Evolutionary conservation across 2,888 invertebrate genomes (phyloP).

Genomic region (Urechis unicinctus): DNA sequence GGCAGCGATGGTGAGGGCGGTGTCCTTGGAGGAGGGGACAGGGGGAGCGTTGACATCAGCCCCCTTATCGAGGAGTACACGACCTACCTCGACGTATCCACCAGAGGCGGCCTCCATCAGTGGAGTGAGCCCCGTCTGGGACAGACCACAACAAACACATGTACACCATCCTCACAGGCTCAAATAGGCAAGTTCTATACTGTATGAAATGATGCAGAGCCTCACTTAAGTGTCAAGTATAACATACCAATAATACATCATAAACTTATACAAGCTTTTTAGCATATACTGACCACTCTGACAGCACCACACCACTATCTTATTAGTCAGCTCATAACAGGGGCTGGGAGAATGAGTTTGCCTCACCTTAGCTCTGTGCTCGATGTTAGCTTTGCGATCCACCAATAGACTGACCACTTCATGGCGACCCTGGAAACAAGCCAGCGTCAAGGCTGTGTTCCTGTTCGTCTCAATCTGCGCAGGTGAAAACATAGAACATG

Average conservation of each 20-base stretch:
- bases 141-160: constrained; percentile 11
- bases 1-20: constrained; percentile 98
- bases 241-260: too few species aligned
- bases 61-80: constrained; percentile 88
- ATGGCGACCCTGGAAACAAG: constrained; percentile 97
- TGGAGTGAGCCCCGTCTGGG: constrained; percentile 88
- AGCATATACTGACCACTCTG: too few species aligned
- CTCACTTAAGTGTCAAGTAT: too few species aligned
- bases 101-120: constrained; percentile 99
- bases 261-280: too few species aligned
- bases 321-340: too few species aligned
- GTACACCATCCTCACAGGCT: background rate
- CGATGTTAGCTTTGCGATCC: constrained; percentile 95
- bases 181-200: background rate
- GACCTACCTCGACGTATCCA: constrained; percentile 96
- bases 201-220: too few species aligned
- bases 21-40: constrained; percentile 94
- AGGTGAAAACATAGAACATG: background rate
- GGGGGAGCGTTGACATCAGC: constrained; percentile 99
- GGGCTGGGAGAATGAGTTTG: background rate
- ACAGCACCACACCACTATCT: background rate
- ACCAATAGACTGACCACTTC: constrained; percentile 94
- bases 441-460: constrained; percentile 95
- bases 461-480: constrained; percentile 91
- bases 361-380: constrained; percentile 89